Evolutionary conservation across 2,797 vertebrate genomes (phyloP).

Genomic region (Anguilla pacifica): DNA sequence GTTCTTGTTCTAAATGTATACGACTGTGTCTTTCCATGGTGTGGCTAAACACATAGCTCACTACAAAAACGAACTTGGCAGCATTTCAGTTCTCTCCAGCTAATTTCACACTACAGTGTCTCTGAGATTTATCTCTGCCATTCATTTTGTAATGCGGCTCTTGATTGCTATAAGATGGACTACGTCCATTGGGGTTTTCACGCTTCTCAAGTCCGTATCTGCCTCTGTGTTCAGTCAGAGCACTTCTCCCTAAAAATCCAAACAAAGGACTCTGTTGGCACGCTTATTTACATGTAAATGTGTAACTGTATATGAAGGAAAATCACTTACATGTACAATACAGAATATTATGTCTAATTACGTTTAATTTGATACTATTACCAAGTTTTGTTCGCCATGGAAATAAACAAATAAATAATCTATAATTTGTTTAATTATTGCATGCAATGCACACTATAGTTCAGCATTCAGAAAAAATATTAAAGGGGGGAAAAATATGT

Average conservation of each 20-base stretch:
- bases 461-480: background rate
- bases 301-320: background rate
- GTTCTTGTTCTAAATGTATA: background rate
- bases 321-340: background rate
- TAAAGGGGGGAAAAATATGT: background rate
- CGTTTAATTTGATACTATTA: background rate
- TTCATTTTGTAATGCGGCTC: background rate
- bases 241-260: background rate
- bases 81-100: background rate
- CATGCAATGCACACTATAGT: background rate
- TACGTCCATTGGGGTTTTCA: background rate
- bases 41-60: background rate
- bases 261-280: background rate
- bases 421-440: background rate
- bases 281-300: background rate
- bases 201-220: background rate
- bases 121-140: background rate
- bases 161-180: background rate
- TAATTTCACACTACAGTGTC: background rate
- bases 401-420: background rate
- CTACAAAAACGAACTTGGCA: background rate
- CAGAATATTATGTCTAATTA: background rate
- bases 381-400: background rate
- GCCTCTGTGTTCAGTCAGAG: background rate
- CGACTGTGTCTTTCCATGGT: background rate